Evolutionary conservation across 2,888 invertebrate genomes (phyloP), one percentile per base, ranked within the genome.

Genomic region (Carterocephalus palaemon): DNA sequence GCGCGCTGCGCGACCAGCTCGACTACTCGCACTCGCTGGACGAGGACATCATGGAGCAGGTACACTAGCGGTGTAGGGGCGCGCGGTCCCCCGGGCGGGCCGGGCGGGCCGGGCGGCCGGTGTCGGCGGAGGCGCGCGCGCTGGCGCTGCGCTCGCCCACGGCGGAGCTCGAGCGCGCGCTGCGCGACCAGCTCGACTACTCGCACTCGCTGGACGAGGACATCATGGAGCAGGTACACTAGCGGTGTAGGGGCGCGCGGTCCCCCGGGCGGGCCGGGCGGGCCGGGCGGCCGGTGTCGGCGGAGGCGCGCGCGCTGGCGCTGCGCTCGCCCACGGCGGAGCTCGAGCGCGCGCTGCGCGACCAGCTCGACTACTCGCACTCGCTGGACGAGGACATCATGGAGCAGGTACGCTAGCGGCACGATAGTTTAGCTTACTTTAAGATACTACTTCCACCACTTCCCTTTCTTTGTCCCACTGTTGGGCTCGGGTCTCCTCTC

Each of bases 361-460:
- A 76, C 61, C 80, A 82, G 63, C 76, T 86, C 8, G 41, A 80
- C 70, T 81, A 83, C 75, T 81, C 84, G 51, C 77, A 79, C 55
- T 60, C 70, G 0, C 68, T 86, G 1, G 85, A 86, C 55, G 77
- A 81, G 4, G 67, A 75, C 40, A 82, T 84, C 49, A 80, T 82
- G 77, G 80, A 82, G 8, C 84, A 84, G 76, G 84, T 81, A 4
- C 20, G 24, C 23, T 3, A n/a, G n/a, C n/a, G n/a, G n/a, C n/a
- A n/a, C n/a, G n/a, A n/a, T n/a, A n/a, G n/a, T n/a, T n/a, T n/a
- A n/a, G n/a, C n/a, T n/a, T n/a, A n/a, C n/a, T n/a, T n/a, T n/a
- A n/a, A n/a, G n/a, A n/a, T n/a, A n/a, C n/a, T n/a, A n/a, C n/a
- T n/a, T n/a, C n/a, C n/a, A n/a, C n/a, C n/a, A n/a, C n/a, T n/a